Base-by-base conservation (phyloP, 2,797 vertebrate species). In the Selene dorsalis region DNA sequence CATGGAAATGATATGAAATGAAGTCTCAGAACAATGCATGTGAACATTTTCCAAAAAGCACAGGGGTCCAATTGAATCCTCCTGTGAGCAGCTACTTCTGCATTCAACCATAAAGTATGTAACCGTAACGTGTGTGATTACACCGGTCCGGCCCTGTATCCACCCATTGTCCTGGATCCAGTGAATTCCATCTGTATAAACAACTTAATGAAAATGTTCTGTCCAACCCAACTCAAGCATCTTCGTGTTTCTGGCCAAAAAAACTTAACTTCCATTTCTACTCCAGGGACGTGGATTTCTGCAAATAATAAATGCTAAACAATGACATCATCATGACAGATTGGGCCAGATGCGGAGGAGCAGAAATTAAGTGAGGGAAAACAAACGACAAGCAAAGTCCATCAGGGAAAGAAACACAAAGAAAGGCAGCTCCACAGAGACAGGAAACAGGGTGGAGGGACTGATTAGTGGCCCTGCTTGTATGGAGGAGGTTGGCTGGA, bases 101-200 rank as follows among this genome's bases (percentile, higher is more conserved):
- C 41, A 55, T 77, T 65, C 11, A 22, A 75, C 8, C 71, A 20
- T 69, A 6, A 62, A 48, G 12, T 68, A 75, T 74, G 38, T 71
- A 72, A 77, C 18, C 77, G 10, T 39, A 35, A 32, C 4, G 30
- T 32, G 30, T 35, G 32, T 35, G 56, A 77, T 79, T 68, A 83
- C 58, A 73, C 20, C 11, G 4, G 52, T 73, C 84, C 71, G 79
- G 63, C 68, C 77, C 81, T 45, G 26, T 38, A 32, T 85, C 69
- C 84, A 80, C 69, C 75, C 72, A 71, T 26, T 79, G 50, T 70
- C 60, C 38, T 52, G 26, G 24, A 69, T 83, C 68, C 73, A 82
- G 24, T 76, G 2, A 64, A 60, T 24, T 75, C 62, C 84, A 88
- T 80, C 82, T 90, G 87, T 30, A 79, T 58, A 90, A 89, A 88